Conservation (phyloP, 2,113 vertebrate species). For the Sapajus apella region DNA sequence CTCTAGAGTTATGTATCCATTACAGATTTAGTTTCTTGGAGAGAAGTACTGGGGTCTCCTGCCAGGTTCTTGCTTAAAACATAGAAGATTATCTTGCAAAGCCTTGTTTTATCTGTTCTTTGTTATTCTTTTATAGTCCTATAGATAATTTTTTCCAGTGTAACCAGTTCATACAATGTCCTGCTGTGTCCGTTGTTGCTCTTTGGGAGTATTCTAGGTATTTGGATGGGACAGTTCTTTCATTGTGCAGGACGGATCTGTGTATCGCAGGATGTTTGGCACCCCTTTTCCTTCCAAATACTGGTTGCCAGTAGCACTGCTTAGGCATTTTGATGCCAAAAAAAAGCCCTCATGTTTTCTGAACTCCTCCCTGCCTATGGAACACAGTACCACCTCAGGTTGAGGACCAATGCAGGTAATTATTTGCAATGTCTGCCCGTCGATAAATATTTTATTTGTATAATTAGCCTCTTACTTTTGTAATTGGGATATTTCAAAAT, state of each 20-base stretch:
- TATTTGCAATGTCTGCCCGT: neutral
- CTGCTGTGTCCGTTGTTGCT: neutral
- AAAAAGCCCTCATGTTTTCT: neutral
- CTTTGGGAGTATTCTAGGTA: neutral
- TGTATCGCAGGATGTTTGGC: neutral
- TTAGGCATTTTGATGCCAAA: neutral
- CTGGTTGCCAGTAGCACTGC: neutral
- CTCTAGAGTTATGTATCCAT: neutral
- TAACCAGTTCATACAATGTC: neutral
- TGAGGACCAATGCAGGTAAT: neutral
- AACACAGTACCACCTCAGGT: neutral
- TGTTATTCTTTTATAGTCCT: neutral
- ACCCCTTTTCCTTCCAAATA: neutral
- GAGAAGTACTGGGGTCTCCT: neutral
- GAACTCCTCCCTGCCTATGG: neutral
- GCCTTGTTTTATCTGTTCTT: neutral
- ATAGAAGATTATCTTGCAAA: neutral
- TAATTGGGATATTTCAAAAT: constrained; percentile 34
- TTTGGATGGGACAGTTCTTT: neutral
- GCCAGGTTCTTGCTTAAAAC: neutral
- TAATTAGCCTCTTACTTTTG: neutral
- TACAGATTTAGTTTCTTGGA: neutral
- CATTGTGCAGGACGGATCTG: neutral
- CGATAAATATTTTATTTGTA: neutral
- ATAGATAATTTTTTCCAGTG: neutral